A percentile compares a stretch with the other conserved stretches of the same genome.
These are phyloP conservation scores for Julus scandinavius DNA, from an alignment of 2,888 invertebrate genomes.

Conservation along the genomic window DNA sequence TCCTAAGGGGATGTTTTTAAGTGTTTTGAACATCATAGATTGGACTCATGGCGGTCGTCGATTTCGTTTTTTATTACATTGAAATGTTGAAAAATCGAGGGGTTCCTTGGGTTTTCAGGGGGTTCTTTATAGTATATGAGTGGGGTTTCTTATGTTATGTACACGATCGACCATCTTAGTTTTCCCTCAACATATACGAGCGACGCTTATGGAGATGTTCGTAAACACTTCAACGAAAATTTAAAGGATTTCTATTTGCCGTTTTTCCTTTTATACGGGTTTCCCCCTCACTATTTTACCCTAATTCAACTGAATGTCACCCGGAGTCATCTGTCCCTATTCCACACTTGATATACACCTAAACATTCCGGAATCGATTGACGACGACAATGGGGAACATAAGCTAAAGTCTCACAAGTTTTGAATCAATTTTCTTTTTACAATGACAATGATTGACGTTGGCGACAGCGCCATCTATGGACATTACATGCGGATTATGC, in stretches of 20 bases:
- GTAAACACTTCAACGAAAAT: conserved; percentile 10
- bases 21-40: not conserved
- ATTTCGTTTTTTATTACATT: not conserved
- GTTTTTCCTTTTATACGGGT: not conserved
- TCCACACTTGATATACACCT: no score
- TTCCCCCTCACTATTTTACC: not conserved
- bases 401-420: no score
- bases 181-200: not conserved
- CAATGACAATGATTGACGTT: no score
- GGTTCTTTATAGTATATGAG: no score
- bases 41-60: not conserved
- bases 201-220: not conserved
- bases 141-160: no score
- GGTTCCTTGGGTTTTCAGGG: no score
- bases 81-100: not conserved
- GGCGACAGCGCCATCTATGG: no score
- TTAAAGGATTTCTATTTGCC: not conserved
- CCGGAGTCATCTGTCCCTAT: no score
- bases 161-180: not conserved
- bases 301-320: no score
- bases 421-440: not conserved
- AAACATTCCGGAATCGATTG: not conserved
- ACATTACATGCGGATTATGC: no score
- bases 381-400: no score
- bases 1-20: not conserved